Evolutionary conservation across 2,888 invertebrate genomes (phyloP).

Genomic region (Monoplex corrugatus): DNA sequence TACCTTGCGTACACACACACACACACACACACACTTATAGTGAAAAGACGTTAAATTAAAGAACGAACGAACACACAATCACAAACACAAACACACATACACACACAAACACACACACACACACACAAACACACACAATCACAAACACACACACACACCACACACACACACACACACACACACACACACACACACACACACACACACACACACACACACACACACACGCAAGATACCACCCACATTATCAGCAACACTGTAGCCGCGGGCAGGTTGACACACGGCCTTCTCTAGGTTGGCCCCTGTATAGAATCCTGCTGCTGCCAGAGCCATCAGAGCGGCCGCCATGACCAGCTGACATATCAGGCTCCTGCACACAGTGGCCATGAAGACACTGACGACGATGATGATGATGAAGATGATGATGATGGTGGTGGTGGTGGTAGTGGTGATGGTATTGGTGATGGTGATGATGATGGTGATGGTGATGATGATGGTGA

Average conservation of each 20-base stretch:
- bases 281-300: constrained; percentile 55
- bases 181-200: background rate
- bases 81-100: too few species aligned
- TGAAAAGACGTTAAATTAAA: too few species aligned
- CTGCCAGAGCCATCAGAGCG: constrained; percentile 28
- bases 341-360: background rate
- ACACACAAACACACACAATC: too few species aligned
- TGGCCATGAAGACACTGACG: background rate
- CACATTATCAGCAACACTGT: constrained; percentile 46
- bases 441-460: constrained; percentile 8
- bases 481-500: constrained; percentile 7
- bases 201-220: background rate
- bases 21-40: background rate
- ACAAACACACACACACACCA: background rate
- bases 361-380: constrained; percentile 32
- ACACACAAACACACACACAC: too few species aligned
- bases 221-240: background rate
- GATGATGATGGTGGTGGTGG: background rate
- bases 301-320: constrained; percentile 54
- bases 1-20: background rate
- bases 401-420: background rate
- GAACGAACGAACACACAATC: too few species aligned
- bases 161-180: background rate
- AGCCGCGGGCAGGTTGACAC: constrained; percentile 48
- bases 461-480: background rate